These are phyloP conservation scores for Axea sp. DNA, from an alignment of 2,888 invertebrate genomes.

Conservation along the genomic window DNA sequence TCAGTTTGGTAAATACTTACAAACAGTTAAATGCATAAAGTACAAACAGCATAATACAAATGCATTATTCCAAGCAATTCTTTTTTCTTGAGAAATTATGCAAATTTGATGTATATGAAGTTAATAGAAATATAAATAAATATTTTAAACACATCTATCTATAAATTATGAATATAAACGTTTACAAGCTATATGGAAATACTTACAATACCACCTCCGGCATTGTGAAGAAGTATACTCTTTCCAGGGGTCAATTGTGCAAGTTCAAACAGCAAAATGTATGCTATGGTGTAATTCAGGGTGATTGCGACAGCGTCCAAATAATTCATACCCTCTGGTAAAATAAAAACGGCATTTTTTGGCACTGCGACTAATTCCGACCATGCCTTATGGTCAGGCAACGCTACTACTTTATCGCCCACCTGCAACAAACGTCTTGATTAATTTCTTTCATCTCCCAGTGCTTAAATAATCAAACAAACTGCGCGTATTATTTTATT, in stretches of 20 bases:
- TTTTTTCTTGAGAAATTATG: too few species aligned
- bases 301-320: conserved; percentile 91
- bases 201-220: conserved; percentile 94
- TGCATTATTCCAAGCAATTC: too few species aligned
- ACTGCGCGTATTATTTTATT: too few species aligned
- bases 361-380: conserved; percentile 91
- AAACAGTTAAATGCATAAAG: too few species aligned
- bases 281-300: conserved; percentile 92
- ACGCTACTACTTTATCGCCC: conserved; percentile 90
- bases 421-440: conserved; percentile 80
- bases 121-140: too few species aligned
- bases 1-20: too few species aligned
- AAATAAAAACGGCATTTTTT: conserved; percentile 88
- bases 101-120: too few species aligned
- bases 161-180: background rate
- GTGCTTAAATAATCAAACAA: too few species aligned
- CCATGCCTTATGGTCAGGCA: conserved; percentile 93
- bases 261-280: conserved; percentile 91
- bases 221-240: conserved; percentile 90
- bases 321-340: conserved; percentile 87
- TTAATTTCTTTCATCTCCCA: conserved; percentile 2
- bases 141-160: background rate
- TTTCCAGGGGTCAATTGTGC: conserved; percentile 89
- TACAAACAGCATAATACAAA: too few species aligned
- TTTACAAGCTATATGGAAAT: conserved; percentile 13